These are phyloP conservation scores for Elaphurus davidianus DNA, from an alignment of 2,113 vertebrate genomes.

Conservation along the genomic window DNA sequence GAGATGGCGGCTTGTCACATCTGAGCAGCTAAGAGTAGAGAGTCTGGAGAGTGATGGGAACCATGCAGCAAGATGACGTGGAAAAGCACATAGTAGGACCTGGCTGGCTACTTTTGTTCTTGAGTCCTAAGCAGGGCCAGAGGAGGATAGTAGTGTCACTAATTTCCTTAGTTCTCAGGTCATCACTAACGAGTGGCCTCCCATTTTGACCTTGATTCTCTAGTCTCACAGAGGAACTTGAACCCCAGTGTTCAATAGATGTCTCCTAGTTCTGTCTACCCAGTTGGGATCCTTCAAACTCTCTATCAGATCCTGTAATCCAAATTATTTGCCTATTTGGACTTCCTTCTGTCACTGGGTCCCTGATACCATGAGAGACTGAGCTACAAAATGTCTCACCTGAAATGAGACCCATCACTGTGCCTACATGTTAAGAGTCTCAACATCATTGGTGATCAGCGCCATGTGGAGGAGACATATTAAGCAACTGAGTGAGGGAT, in stretches of 20 bases:
- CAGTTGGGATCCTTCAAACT: not conserved
- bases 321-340: not conserved
- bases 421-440: not conserved
- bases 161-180: not conserved
- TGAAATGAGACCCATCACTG: not conserved
- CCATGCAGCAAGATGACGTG: not conserved
- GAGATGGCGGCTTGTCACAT: not conserved
- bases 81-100: not conserved
- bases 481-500: not conserved
- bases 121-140: not conserved
- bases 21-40: not conserved
- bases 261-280: not conserved
- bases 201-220: not conserved
- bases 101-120: not conserved
- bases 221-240: not conserved
- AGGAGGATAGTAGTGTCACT: no score
- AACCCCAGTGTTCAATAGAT: not conserved
- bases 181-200: not conserved
- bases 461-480: not conserved
- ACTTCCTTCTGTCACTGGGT: not conserved
- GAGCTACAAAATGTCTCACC: not conserved
- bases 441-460: not conserved
- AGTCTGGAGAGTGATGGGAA: not conserved
- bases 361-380: not conserved
- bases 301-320: not conserved